Evolutionary conservation across 2,797 vertebrate genomes (phyloP), one percentile per base, ranked within the genome.

Genomic region (Mastacembelus armatus): DNA sequence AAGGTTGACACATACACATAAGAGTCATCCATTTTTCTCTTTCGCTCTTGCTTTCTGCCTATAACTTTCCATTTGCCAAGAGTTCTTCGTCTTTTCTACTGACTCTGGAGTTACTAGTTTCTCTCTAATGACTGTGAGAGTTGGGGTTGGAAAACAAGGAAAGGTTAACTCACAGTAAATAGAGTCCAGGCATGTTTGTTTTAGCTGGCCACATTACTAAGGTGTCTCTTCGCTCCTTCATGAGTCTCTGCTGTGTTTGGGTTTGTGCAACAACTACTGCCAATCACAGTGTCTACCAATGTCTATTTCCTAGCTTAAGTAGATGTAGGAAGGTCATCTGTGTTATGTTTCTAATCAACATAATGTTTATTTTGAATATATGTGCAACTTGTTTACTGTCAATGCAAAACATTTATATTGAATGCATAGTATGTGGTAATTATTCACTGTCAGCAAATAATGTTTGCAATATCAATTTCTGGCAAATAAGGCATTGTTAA

Each of bases 1-100:
- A n/a, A n/a, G n/a, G n/a, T n/a, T 87, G 65, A 86, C 76, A 80
- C 51, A 66, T 49, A 61, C 48, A 33, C 68, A 80, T 24, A 75
- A 74, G 74, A 78, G 48, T 47, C 38, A 56, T 67, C 32, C 24
- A 48, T 78, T 66, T 48, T 66, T 81, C 44, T 61, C 52, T 66
- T 45, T 52, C 16, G 71, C 15, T 8, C 30, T 40, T n/a, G 19
- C 4, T 10, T 38, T 18, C 6, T 39, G 21, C 32, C 22, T 43
- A 24, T 47, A 29, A 45, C 15, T 52, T 44, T 33, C 35, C 32
- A 24, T 45, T 38, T 21, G 22, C 47, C 49, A n/a, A 16, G 24
- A 33, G 5, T 16, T 19, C 10, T 49, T n/a, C 4, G 15, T 49
- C 18, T 43, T 67, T 62, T 57, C 36, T 55, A 27, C 9, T 14